Percentiles rank a stretch among this genome's conserved stretches.
phyloP scores from a whole-genome alignment of 2,113 vertebrate species.

The Zingel zingel region DNA sequence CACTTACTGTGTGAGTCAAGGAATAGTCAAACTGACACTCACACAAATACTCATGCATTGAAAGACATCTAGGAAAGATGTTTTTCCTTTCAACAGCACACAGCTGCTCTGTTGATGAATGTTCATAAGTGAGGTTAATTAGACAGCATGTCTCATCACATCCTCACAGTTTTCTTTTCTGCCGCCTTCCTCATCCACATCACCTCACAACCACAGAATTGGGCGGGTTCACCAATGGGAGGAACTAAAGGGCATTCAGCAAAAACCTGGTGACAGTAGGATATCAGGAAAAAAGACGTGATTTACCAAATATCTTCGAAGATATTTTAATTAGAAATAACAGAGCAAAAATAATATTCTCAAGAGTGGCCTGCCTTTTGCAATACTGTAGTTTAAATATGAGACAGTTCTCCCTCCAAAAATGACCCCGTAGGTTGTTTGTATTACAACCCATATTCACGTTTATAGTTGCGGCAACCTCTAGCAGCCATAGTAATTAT shows the following conservation, averaged over 20 bases:
- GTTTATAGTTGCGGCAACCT: too few relatives aligned
- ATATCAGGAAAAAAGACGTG: slow-evolving; percentile 56
- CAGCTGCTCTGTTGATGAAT: slow-evolving; percentile 63
- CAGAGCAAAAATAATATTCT: slow-evolving; percentile 89
- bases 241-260: not conserved
- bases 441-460: too few relatives aligned
- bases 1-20: not conserved
- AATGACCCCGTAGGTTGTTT: too few relatives aligned
- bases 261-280: not conserved
- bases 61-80: slow-evolving; percentile 43
- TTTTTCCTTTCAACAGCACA: slow-evolving; percentile 42
- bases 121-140: slow-evolving; percentile 76
- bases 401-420: too few relatives aligned
- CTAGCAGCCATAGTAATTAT: too few relatives aligned
- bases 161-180: slow-evolving; percentile 41
- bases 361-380: slow-evolving; percentile 87
- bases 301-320: slow-evolving; percentile 85
- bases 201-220: slow-evolving; percentile 2
- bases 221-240: slow-evolving; percentile 10
- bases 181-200: not conserved
- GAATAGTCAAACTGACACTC: slow-evolving; percentile 8
- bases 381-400: not conserved
- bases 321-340: slow-evolving; percentile 93
- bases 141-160: slow-evolving; percentile 61
- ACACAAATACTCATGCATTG: slow-evolving; percentile 1